phyloP scores from a whole-genome alignment of 2,797 vertebrate genomes.

The Sebastes ruberrimus region DNA sequence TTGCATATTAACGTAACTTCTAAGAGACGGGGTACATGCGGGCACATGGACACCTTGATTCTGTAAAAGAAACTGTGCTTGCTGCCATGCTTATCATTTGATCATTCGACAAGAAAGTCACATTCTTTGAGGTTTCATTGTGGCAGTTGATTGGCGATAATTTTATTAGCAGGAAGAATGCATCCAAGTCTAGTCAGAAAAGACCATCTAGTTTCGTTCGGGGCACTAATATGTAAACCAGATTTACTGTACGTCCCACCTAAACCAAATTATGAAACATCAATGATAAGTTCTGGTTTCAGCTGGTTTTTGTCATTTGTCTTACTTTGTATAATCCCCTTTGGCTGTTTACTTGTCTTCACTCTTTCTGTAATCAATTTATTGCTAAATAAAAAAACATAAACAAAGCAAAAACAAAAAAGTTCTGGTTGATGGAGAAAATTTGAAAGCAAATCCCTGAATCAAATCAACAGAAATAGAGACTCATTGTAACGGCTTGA shows the following conservation, averaged over 20 bases:
- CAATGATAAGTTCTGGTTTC: constrained; percentile 25
- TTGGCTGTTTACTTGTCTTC: background rate
- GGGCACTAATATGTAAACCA: constrained; percentile 24
- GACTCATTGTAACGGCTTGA: background rate
- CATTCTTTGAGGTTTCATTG: constrained; percentile 5
- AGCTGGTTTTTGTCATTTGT: background rate
- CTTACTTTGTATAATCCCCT: background rate
- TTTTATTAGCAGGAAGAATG: constrained; percentile 21
- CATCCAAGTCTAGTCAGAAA: constrained; percentile 28
- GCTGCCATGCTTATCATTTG: constrained; percentile 3
- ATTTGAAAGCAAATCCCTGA: constrained; percentile 18
- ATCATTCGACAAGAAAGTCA: constrained; percentile 27
- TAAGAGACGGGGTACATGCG: background rate
- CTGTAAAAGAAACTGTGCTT: background rate
- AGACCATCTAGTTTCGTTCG: constrained; percentile 21
- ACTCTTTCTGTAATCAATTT: background rate
- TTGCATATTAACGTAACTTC: background rate
- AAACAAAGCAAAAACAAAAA: background rate
- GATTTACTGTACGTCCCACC: constrained; percentile 21
- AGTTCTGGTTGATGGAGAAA: constrained; percentile 8
- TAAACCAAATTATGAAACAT: constrained; percentile 39
- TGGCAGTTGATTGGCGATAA: constrained; percentile 1
- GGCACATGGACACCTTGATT: background rate
- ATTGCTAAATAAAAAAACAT: background rate
- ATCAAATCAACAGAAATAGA: constrained; percentile 45